Evolutionary conservation across 1,140 invertebrate species (phyloP), one percentile per base, ranked within the genome.

Genomic region (Drosophila baimaii): DNA sequence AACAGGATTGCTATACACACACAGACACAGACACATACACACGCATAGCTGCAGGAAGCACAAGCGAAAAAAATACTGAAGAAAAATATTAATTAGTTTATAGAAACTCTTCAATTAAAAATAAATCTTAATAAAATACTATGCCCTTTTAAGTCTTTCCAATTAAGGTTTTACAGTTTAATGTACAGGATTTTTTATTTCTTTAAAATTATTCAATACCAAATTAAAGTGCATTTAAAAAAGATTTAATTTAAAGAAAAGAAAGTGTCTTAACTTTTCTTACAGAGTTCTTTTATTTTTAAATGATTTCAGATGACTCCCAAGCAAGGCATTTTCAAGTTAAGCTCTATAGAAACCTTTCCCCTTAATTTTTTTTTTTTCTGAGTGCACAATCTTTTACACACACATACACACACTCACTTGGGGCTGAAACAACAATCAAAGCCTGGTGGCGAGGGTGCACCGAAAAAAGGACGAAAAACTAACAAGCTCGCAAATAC

Each of bases 401-500:
- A 55, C 39, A 70, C 25, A 58, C 35, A 39, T 35, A 27, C n/a
- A 52, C 29, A 51, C 31, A 43, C 23, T 19, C 55, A 57, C 10
- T 19, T 15, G 35, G 27, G 19, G 19, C 62, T 41, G 35, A 7
- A 75, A 81, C 62, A 52, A 82, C 65, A 75, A 43, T 56, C 52
- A 74, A 35, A 56, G 57, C 35, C 33, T 17, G 43, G 19, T 37
- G 39, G 56, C 47, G 65, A 72, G 83, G 83, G 83, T 79, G 66
- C 71, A 88, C 49, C 58, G 39, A 65, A 79, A 79, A 66, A 75
- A 62, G 80, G 72, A 83, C 49, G 57, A 62, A 80, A 73, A 77
- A 65, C 83, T 83, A 86, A 86, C 83, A 88, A 86, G 83, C 83
- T 83, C 61, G 84, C 79, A 89, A 86, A 86, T 88, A 88, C 78